Conservation (phyloP, 2,113 vertebrate genomes). For the Ceuthmochares aereus region DNA sequence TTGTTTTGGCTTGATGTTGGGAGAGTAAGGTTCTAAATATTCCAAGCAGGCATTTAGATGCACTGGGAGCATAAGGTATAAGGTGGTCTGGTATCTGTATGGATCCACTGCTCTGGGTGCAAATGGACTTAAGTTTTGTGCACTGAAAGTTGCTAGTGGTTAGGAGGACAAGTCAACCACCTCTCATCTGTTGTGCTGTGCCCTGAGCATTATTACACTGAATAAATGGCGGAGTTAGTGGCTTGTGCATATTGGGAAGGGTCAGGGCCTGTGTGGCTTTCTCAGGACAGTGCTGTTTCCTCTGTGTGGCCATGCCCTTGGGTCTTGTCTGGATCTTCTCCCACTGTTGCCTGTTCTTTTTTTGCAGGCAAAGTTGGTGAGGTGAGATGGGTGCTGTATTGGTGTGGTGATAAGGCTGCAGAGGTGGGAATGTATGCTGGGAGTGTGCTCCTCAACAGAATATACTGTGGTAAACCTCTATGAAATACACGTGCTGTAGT, state of each 20-base stretch:
- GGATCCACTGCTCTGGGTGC: neutral
- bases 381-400: neutral
- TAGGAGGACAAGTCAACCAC: neutral
- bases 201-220: neutral
- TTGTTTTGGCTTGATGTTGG: neutral
- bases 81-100: neutral
- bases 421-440: neutral
- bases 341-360: neutral
- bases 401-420: no score
- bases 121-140: neutral
- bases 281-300: neutral
- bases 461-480: neutral
- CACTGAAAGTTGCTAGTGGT: neutral
- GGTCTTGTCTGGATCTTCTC: neutral
- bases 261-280: neutral
- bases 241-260: neutral
- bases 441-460: neutral
- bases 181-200: neutral
- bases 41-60: neutral
- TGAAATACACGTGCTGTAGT: neutral
- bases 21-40: neutral
- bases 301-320: neutral
- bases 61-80: neutral
- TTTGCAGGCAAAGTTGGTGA: neutral
- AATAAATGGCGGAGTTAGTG: neutral